Conservation (phyloP, 2,888 invertebrate genomes). For the Lepas anatifera region DNA sequence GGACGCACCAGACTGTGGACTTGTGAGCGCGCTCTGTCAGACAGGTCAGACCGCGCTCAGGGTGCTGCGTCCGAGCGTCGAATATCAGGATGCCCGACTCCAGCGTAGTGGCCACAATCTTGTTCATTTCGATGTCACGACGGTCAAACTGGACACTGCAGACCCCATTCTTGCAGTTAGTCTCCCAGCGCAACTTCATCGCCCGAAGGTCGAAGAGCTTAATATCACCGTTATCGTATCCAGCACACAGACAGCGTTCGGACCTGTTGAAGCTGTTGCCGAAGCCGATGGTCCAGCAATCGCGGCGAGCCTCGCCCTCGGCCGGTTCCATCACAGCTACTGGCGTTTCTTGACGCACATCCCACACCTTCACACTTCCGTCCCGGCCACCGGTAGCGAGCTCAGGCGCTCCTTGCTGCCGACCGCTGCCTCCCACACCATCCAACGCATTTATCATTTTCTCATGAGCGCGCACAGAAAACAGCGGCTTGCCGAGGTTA, state of each 20-base stretch:
- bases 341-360: slow-evolving; percentile 70
- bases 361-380: slow-evolving; percentile 93
- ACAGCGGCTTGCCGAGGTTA: slow-evolving; percentile 54
- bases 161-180: slow-evolving; percentile 75
- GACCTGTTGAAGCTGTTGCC: slow-evolving; percentile 76
- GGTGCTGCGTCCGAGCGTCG: slow-evolving; percentile 77
- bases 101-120: slow-evolving; percentile 76
- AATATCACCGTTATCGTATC: slow-evolving; percentile 92
- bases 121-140: slow-evolving; percentile 89
- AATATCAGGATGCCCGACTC: slow-evolving; percentile 83
- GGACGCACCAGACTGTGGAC: slow-evolving; percentile 79
- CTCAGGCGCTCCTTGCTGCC: slow-evolving; percentile 67
- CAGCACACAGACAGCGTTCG: slow-evolving; percentile 76
- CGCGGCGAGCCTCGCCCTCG: slow-evolving; percentile 54
- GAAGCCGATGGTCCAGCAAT: slow-evolving; percentile 90
- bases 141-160: slow-evolving; percentile 83
- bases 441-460: slow-evolving; percentile 84
- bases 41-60: slow-evolving; percentile 67
- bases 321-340: slow-evolving; percentile 78
- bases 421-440: slow-evolving; percentile 60
- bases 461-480: slow-evolving; percentile 64
- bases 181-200: slow-evolving; percentile 78
- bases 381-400: slow-evolving; percentile 87
- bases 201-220: slow-evolving; percentile 82
- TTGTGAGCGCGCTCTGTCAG: slow-evolving; percentile 46